Base-by-base conservation (phyloP, 2,888 invertebrate genomes). In the Galerucella pusilla region DNA sequence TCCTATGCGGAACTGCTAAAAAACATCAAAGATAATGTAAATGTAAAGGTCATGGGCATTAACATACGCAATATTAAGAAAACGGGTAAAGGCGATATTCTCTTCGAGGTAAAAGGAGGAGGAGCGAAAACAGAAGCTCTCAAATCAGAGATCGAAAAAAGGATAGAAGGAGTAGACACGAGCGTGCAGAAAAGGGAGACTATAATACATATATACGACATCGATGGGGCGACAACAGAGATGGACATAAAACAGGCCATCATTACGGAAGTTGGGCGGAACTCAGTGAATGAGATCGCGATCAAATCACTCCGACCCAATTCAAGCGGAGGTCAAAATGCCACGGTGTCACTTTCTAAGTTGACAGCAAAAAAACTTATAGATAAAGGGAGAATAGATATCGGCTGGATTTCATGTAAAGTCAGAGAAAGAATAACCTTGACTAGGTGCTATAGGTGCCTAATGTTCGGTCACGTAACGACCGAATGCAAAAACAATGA, bases 381-480 rank as follows among this genome's bases (percentile, higher is more conserved):
- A 9, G n/a, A 42, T 52, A 45, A 12, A 61, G 61, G 49, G 57
- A 73, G 61, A 57, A 73, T 73, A 25, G 12, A 46, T 45, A 66
- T 73, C 28, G 73, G 73, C 16, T 68, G 67, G 73, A 20, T 66
- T 16, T 45, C 25, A 57, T 73, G 73, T 66, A 67, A 66, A 28
- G 20, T 68, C 9, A 68, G 46, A 49, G 60, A 61, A 59, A 57
- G 61, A 11, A 61, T 68, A 49, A 45, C 65, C 46, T 20, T 73
- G 28, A 54, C 16, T 35, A 73, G 59, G 46, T 73, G 73, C 65
- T 68, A 54, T 5, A 75, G 65, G 28, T 73, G 75, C 45, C 71
- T 71, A 46, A 16, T 59, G n/a, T 75, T 67, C 60, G 72, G 71
- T 9, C 71, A 75, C 46, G 49, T 61, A n/a, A 59, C 64, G 64